Evolutionary conservation across 2,888 invertebrate species (phyloP).

Genomic region (Steinernema carpocapsae): DNA sequence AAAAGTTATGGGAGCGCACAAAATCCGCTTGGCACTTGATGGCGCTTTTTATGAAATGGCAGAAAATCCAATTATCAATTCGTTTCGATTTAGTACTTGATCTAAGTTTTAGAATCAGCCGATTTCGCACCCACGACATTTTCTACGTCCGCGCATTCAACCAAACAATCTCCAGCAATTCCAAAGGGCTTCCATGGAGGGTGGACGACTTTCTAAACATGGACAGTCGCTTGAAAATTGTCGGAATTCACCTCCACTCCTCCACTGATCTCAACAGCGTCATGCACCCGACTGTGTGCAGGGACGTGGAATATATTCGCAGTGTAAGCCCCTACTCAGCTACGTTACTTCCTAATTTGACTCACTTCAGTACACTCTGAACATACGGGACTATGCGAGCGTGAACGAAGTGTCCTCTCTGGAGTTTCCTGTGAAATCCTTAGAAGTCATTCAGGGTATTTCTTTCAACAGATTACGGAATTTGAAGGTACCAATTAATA

Average conservation of each 20-base stretch:
- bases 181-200: not conserved
- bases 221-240: not conserved
- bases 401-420: not conserved
- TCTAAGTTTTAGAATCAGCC: not conserved
- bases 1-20: no score
- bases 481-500: not conserved
- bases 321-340: not conserved
- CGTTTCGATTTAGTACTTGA: no score
- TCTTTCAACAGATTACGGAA: not conserved
- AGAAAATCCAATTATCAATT: no score
- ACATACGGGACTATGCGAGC: not conserved
- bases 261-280: not conserved
- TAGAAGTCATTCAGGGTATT: not conserved
- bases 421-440: not conserved
- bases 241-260: not conserved
- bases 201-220: not conserved
- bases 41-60: no score
- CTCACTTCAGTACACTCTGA: not conserved
- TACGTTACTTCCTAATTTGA: no score
- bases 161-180: no score
- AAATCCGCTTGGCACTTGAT: no score
- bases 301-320: not conserved
- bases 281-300: not conserved
- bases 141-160: not conserved
- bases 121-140: not conserved